Evolutionary conservation across 2,888 invertebrate genomes (phyloP).

Genomic region (Odontocerum albicorne): DNA sequence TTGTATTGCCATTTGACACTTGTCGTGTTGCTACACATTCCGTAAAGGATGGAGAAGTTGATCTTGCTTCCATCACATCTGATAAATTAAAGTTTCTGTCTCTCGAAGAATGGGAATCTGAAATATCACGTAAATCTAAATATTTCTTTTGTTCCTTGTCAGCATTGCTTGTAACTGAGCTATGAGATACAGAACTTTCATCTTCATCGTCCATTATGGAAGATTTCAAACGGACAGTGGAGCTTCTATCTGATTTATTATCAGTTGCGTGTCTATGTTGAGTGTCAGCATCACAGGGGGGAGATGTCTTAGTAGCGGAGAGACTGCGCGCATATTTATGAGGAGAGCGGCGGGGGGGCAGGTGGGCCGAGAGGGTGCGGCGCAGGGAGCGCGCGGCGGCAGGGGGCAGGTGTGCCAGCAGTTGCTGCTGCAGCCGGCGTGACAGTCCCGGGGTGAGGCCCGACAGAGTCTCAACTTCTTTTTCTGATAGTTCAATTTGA

Average conservation of each 20-base stretch:
- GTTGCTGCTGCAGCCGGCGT: constrained; percentile 69
- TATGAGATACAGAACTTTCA: constrained; percentile 20
- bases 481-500: constrained; percentile 68
- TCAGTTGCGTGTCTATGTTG: constrained; percentile 3
- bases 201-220: constrained; percentile 17
- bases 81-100: constrained; percentile 12
- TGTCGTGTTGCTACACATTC: constrained; percentile 17
- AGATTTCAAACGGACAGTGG: neutral
- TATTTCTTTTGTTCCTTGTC: constrained; percentile 16
- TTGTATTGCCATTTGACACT: constrained; percentile 40
- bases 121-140: constrained; percentile 5
- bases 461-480: constrained; percentile 68
- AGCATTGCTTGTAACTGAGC: constrained; percentile 10
- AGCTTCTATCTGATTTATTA: neutral
- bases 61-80: constrained; percentile 12
- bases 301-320: constrained; percentile 41
- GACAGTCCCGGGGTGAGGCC: constrained; percentile 72
- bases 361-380: constrained; percentile 62
- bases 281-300: neutral
- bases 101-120: constrained; percentile 7
- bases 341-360: constrained; percentile 30
- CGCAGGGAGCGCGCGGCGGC: constrained; percentile 68
- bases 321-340: constrained; percentile 37
- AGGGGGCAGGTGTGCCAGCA: constrained; percentile 69
- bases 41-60: constrained; percentile 14